Conservation (phyloP, 2,113 vertebrate genomes). For the Cranoglanis bouderius region DNA sequence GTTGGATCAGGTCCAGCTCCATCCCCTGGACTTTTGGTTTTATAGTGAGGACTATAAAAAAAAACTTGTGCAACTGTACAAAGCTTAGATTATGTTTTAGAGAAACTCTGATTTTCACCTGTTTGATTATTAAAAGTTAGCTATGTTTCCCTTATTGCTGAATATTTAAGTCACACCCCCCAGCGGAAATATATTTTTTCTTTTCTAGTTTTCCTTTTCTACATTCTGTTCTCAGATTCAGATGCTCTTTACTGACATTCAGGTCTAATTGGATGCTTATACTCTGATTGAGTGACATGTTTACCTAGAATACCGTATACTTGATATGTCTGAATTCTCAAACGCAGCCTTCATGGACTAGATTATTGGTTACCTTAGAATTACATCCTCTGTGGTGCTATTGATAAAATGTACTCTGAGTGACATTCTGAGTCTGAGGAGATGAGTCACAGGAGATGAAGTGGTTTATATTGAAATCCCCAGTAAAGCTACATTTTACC, state of each 20-base stretch:
- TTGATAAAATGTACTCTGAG: conserved; percentile 25
- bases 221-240: not conserved
- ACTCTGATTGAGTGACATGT: not conserved
- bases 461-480: conserved; percentile 9
- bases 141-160: not conserved
- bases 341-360: not conserved
- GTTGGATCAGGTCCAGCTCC: not conserved
- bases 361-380: conserved; percentile 4
- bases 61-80: not conserved
- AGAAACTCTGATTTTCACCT: not conserved
- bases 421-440: conserved; percentile 3
- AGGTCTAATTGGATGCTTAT: conserved; percentile 22
- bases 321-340: not conserved
- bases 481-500: not conserved
- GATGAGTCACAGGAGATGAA: conserved; percentile 30
- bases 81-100: not conserved
- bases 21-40: no score
- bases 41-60: not conserved
- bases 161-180: not conserved
- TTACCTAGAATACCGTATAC: not conserved
- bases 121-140: not conserved
- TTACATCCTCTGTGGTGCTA: not conserved
- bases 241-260: not conserved
- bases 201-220: not conserved
- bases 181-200: not conserved